Evolutionary conservation across 2,113 vertebrate species (phyloP).

Genomic region (Seriola rivoliana): DNA sequence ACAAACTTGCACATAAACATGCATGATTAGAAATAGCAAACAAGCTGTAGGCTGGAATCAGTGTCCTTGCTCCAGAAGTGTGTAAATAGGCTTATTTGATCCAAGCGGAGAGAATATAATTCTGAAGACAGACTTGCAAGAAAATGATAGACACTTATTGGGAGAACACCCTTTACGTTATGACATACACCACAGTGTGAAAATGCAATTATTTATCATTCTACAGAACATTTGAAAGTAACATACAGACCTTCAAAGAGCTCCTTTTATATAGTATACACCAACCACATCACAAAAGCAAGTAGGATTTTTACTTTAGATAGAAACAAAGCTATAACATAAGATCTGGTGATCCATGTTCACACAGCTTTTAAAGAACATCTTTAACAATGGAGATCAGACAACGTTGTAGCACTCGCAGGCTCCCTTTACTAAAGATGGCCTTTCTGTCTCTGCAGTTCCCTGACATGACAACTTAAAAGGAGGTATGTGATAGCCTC

Average conservation of each 20-base stretch:
- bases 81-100: conserved; percentile 62
- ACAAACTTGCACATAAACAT: conserved; percentile 75
- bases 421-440: conserved; percentile 44
- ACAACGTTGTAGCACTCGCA: conserved; percentile 13
- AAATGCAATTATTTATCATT: conserved; percentile 4
- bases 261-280: not conserved
- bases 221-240: not conserved
- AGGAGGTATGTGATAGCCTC: conserved; percentile 49
- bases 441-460: conserved; percentile 51
- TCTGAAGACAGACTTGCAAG: conserved; percentile 24
- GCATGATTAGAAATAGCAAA: conserved; percentile 78
- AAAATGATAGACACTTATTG: conserved; percentile 40
- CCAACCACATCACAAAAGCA: not conserved
- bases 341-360: conserved; percentile 37
- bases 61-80: conserved; percentile 45
- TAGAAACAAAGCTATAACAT: conserved; percentile 15
- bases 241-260: not conserved
- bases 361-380: conserved; percentile 1
- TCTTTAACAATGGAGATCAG: conserved; percentile 14
- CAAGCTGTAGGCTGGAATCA: conserved; percentile 64
- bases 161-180: conserved; percentile 13
- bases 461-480: conserved; percentile 62
- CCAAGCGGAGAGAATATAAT: conserved; percentile 22
- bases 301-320: not conserved
- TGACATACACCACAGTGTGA: conserved; percentile 8